Evolutionary conservation across 2,113 vertebrate genomes (phyloP).

Genomic region (Petrocephalus microphthalmus): DNA sequence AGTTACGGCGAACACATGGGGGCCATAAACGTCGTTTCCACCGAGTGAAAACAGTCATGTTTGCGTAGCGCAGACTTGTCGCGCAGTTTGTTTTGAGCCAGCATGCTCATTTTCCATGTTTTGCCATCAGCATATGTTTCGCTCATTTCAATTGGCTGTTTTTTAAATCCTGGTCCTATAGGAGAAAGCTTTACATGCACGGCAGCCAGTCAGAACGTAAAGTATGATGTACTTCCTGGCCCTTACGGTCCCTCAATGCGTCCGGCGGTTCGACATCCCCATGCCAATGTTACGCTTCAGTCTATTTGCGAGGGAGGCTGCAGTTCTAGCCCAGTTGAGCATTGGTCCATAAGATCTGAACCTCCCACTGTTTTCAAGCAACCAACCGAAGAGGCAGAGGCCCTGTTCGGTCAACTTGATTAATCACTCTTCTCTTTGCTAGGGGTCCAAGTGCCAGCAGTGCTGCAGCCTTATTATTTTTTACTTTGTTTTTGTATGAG

Average conservation of each 20-base stretch:
- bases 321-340: neutral
- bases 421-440: neutral
- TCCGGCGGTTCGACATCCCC: neutral
- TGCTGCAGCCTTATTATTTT: neutral
- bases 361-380: neutral
- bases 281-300: neutral
- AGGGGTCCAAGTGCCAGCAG: neutral
- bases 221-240: neutral
- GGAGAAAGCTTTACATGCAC: constrained; percentile 33
- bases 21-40: constrained; percentile 51
- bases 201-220: neutral
- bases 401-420: neutral
- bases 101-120: constrained; percentile 15
- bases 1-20: constrained; percentile 40
- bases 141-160: neutral
- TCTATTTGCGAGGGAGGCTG: neutral
- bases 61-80: constrained; percentile 46
- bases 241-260: neutral
- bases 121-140: neutral
- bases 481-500: neutral
- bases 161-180: constrained; percentile 37
- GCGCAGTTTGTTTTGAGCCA: constrained; percentile 42
- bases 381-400: neutral
- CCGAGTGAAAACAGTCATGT: constrained; percentile 51
- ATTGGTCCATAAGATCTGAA: neutral